Evolutionary conservation across 2,797 vertebrate species (phyloP), one percentile per base, ranked within the genome.

Genomic region (Sebastes umbrosus): DNA sequence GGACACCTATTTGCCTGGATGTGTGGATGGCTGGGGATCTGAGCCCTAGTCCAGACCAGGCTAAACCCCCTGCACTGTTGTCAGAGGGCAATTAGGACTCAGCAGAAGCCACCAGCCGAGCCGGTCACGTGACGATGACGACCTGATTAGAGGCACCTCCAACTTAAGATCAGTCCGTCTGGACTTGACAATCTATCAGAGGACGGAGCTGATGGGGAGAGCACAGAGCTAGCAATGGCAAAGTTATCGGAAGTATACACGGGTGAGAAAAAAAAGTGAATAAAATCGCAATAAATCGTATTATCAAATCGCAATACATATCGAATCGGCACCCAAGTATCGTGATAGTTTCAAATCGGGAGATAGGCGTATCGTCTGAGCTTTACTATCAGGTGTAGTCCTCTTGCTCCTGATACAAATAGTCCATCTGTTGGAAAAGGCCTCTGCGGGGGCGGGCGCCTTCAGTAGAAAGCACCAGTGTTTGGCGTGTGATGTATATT

Each of bases 401-500:
- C 58, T 69, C 68, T 80, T 52, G 63, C 80, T 68, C 36, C 82
- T 78, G 69, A 82, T 84, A 88, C 83, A 89, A 84, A 89, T 67
- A 68, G 75, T 80, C 39, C 14, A 29, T 64, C 71, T 72, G 74
- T 70, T 69, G 39, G 34, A 69, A 80, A 69, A 83, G 73, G 77
- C 67, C 70, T 79, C 39, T 14, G 82, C 71, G 57, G 73, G 86
- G 67, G 85, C 58, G 75, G 73, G 52, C 27, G 76, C 50, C 76
- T 88, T 73, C 83, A 89, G 74, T 87, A 67, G 63, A 36, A 73
- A 79, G 88, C 27, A 63, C 43, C 85, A n/a, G 79, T 54, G 87
- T 84, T 91, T 84, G 80, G 66, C 52, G 54, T 85, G 81, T 86
- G 87, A 90, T 88, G 82, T 88, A 73, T 84, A 83, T 92, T 90